phyloP scores from a whole-genome alignment of 2,797 vertebrate species.

The Mormyrus hasselquistii region DNA sequence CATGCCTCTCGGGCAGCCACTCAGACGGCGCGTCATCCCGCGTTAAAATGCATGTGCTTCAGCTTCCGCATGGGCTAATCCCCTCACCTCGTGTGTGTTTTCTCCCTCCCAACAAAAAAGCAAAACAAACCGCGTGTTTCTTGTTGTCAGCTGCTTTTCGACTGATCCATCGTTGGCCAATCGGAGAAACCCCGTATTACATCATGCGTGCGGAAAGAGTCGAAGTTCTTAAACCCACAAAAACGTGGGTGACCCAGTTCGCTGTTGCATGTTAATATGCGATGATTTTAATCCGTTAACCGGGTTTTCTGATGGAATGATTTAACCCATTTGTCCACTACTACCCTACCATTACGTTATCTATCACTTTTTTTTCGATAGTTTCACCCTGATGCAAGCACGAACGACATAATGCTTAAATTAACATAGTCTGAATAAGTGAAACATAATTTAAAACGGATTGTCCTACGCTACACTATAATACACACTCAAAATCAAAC shows the following conservation, averaged over 20 bases:
- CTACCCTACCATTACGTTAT: neutral
- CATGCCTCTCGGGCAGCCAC: slow-evolving; percentile 53
- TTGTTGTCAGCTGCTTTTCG: slow-evolving; percentile 21
- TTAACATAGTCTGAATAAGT: neutral
- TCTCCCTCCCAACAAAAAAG: slow-evolving; percentile 22
- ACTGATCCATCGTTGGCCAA: neutral
- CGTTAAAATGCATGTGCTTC: slow-evolving; percentile 30
- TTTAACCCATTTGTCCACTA: neutral
- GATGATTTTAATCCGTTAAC: neutral
- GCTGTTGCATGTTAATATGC: neutral
- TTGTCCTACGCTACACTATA: neutral
- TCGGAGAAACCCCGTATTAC: neutral
- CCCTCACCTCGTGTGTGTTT: slow-evolving; percentile 13
- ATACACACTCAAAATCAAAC: neutral
- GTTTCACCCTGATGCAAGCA: neutral
- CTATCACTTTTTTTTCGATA: neutral
- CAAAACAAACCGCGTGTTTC: slow-evolving; percentile 24
- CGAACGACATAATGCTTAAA: neutral
- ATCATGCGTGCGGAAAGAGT: neutral
- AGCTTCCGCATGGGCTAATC: slow-evolving; percentile 27
- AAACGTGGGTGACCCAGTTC: neutral
- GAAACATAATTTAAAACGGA: neutral
- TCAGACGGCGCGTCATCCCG: slow-evolving; percentile 49
- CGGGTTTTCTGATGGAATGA: neutral
- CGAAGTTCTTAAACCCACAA: neutral